Evolutionary conservation across 2,888 invertebrate species (phyloP), one percentile per base, ranked within the genome.

Genomic region (Caenorhabditis imperialis): DNA sequence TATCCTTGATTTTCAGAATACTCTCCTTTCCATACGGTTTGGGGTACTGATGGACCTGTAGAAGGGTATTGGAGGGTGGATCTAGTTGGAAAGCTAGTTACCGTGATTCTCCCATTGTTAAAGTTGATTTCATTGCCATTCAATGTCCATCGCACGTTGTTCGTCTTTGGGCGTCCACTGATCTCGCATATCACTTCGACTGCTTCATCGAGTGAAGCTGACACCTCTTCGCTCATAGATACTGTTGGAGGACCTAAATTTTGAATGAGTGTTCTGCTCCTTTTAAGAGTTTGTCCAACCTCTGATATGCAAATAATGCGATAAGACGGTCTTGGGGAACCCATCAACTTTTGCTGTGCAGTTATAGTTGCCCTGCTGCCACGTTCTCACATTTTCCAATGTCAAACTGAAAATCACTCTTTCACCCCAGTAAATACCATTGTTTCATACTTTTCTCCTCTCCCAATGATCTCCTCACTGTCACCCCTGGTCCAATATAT

Each of bases 361-460:
- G 18, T 80, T 77, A 65, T 88, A 88, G 22, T 79, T 81, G 20
- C 86, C 86, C 54, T 80, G 84, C 45, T 86, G 84, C 79, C 82
- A 84, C 3, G 71, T 62, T 30, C 79, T 74, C 1, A 86, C 82
- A 33, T 80, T 79, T 33, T 83, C 81, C 12, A 86, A 62, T 7
- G 82, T 83, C 42, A 84, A 73, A 30, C 81, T 84, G 62, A 72
- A 81, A 75, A 0, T 23, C 42, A 18, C 33, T 5, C 14, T 8
- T 2, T 27, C 3, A 8, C 16, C 30, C 16, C 1, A 16, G 8
- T 5, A 16, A 3, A 22, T n/a, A 16, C 22, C 25, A 5, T 8
- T 8, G 18, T 30, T 10, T 40, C 71, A 25, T 57, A 84, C 81
- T 73, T 84, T 48, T 83, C 81, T 16, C 85, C 85, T 30, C 77